Base-by-base conservation (phyloP, 2,888 invertebrate species). In the Napeogenes inachia region DNA sequence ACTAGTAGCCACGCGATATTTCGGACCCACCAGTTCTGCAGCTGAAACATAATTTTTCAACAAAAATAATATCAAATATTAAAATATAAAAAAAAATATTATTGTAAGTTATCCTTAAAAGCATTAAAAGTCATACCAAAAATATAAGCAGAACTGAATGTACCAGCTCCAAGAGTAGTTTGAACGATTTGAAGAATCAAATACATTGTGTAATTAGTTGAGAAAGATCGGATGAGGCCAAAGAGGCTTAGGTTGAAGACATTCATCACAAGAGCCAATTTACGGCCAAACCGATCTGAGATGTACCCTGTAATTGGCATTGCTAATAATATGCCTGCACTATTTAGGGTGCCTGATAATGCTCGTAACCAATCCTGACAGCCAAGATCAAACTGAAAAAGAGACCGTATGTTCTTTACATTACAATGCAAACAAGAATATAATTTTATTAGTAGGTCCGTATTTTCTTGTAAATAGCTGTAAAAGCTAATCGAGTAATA, bases 11-110 rank as follows among this genome's bases (percentile, higher is more conserved):
- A 95, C 94, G 46, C 96, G 91, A 61, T 92, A 92, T 59, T 92
- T 92, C 1, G 94, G 94, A 0, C 95, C 95, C 3, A 95, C 95
- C 67, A 95, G 83, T 78, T 96, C 96, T 62, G 96, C 91, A 55
- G 65, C 69, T 68, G 21, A 56, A 63, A 66, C 50, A 21, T 42
- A 8, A 42, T 10, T 42, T 42, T 10, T 42, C 3, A 3, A 10
- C 8, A 21, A 3, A 50, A 53, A 6, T 8, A 10, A 30, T 30
- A 8, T 2, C 8, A 10, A 4, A 12, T 50, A 50, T 8, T 30
- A 30, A 50, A 4, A 50, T 50, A 30, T 50, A 10, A 30, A 10
- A 8, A 3, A 30, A 50, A 10, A 21, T 12, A 50, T 8, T 30
- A 50, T 8, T 30, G 4, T 50, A 10, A 21, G 21, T 13, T 5